Conservation (phyloP, 2,113 vertebrate genomes). For the Phyllostomus hastatus region DNA sequence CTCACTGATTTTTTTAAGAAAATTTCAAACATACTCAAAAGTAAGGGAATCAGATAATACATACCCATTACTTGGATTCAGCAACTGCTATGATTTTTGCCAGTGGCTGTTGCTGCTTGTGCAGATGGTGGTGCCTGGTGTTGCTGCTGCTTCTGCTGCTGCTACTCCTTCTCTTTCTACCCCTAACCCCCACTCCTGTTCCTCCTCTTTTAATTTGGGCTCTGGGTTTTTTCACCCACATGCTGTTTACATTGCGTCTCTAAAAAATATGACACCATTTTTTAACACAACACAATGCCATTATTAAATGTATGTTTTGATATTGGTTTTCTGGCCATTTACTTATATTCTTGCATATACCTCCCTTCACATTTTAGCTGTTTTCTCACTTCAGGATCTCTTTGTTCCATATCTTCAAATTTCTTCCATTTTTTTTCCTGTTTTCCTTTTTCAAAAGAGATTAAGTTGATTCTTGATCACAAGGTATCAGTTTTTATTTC, state of each 20-base stretch:
- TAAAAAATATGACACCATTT: background rate
- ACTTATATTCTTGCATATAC: background rate
- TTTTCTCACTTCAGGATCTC: background rate
- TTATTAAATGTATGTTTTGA: background rate
- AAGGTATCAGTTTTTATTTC: slow-evolving; percentile 24
- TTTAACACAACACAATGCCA: background rate
- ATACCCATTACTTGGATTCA: background rate
- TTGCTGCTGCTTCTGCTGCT: background rate
- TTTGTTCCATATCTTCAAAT: background rate
- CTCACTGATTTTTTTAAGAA: background rate
- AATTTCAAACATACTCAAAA: background rate
- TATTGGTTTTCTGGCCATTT: background rate
- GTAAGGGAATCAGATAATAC: background rate
- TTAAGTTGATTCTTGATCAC: slow-evolving; percentile 5
- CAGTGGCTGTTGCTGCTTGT: background rate
- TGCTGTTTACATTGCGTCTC: background rate
- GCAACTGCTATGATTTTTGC: background rate
- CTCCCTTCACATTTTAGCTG: background rate
- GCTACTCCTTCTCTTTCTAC: background rate
- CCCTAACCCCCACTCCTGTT: no score
- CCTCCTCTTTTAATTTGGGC: background rate
- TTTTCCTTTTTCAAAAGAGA: background rate
- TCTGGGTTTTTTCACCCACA: background rate
- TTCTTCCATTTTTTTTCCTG: background rate
- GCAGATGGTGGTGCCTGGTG: no score